Percentiles rank a stretch among this genome's conserved stretches.
phyloP scores from a whole-genome alignment of 2,888 invertebrate species.

The Pasiphila rectangulata region DNA sequence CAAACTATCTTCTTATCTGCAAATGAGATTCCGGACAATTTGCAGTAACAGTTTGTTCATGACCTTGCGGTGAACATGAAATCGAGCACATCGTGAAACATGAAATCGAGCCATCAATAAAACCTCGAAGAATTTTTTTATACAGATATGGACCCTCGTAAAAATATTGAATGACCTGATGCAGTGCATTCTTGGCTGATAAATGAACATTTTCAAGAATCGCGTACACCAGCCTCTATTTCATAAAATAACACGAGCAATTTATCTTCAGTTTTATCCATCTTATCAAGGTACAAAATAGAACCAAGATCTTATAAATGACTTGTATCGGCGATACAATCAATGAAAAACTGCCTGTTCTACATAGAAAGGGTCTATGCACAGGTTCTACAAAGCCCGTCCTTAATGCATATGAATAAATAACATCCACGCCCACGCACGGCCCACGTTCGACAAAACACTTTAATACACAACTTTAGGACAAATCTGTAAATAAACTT shows the following conservation, averaged over 20 bases:
- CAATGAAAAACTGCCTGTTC: conserved; percentile 62
- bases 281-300: conserved; percentile 33
- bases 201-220: neutral
- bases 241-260: conserved; percentile 25
- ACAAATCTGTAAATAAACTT: conserved; percentile 66
- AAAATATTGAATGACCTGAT: neutral
- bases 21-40: conserved; percentile 14
- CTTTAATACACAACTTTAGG: conserved; percentile 55
- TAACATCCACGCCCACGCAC: conserved; percentile 62
- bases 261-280: conserved; percentile 29
- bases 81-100: too few relatives aligned
- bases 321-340: conserved; percentile 52
- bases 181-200: neutral
- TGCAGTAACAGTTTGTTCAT: conserved; percentile 5
- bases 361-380: conserved; percentile 52
- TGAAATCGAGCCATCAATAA: too few relatives aligned
- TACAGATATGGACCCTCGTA: too few relatives aligned
- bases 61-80: neutral
- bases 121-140: too few relatives aligned
- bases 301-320: conserved; percentile 44
- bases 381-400: conserved; percentile 48
- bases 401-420: conserved; percentile 65
- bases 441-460: conserved; percentile 62
- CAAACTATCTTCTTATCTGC: conserved; percentile 22
- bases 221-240: neutral